A percentile compares a stretch with the other conserved stretches of the same genome.
Conservation (phyloP, 2,888 invertebrate species). For the Athalia rosae region DNA sequence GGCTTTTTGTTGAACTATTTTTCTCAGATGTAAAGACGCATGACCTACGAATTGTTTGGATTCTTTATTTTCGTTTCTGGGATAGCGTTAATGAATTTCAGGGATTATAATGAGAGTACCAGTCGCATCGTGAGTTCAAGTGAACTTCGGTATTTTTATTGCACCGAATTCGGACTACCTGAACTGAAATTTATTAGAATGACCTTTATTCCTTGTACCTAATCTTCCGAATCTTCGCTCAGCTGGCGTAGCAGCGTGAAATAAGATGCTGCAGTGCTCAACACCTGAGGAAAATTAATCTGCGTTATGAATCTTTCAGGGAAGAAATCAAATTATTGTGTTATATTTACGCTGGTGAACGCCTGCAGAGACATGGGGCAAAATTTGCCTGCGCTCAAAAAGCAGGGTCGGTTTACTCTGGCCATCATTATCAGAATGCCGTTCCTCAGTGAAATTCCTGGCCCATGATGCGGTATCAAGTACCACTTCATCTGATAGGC, state of each 20-base stretch:
- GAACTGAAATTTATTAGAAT: background rate
- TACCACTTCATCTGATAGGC: slow-evolving; percentile 58
- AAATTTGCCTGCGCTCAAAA: slow-evolving; percentile 60
- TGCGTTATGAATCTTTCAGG: background rate
- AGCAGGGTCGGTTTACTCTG: slow-evolving; percentile 56
- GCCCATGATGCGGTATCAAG: slow-evolving; percentile 48
- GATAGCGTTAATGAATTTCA: too few species aligned
- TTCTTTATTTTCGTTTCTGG: too few species aligned
- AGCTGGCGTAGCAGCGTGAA: slow-evolving; percentile 53
- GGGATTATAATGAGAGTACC: too few species aligned
- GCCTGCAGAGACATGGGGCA: slow-evolving; percentile 59
- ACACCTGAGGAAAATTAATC: slow-evolving; percentile 47
- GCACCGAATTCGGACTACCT: too few species aligned
- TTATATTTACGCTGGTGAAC: slow-evolving; percentile 56
- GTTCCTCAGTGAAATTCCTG: slow-evolving; percentile 51
- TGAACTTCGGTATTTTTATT: too few species aligned
- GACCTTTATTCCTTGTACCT: background rate
- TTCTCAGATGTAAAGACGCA: too few species aligned
- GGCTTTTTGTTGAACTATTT: too few species aligned
- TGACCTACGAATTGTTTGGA: too few species aligned
- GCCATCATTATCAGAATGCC: slow-evolving; percentile 55
- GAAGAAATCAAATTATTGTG: background rate
- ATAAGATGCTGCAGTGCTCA: slow-evolving; percentile 53
- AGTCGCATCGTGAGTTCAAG: too few species aligned
- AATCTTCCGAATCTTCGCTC: slow-evolving; percentile 44